Evolutionary conservation across 2,113 vertebrate species (phyloP).

Genomic region (Notechis scutatus): DNA sequence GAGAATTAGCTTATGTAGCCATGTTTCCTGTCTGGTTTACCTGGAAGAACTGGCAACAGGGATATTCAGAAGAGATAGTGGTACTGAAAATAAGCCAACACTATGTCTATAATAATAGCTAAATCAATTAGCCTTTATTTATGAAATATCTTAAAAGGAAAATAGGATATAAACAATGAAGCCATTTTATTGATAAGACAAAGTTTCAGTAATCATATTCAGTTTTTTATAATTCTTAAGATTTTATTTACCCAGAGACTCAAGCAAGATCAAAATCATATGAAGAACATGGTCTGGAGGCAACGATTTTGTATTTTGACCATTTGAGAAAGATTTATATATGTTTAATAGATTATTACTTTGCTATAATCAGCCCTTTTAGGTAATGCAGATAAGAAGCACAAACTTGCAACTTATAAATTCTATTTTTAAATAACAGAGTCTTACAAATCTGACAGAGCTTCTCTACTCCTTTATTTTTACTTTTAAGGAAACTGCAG

Average conservation of each 20-base stretch:
- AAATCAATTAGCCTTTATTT: too few species aligned
- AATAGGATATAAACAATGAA: not conserved
- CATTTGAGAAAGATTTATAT: not conserved
- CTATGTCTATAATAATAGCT: too few species aligned
- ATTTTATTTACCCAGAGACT: not conserved
- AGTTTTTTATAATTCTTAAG: not conserved
- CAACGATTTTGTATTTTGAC: not conserved
- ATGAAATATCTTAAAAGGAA: not conserved
- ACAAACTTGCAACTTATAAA: not conserved
- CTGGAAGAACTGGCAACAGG: too few species aligned
- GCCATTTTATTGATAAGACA: not conserved
- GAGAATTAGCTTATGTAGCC: too few species aligned
- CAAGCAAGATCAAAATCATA: not conserved
- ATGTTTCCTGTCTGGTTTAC: too few species aligned
- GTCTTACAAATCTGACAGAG: not conserved
- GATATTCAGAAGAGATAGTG: not conserved
- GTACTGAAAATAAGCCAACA: not conserved
- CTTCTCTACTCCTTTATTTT: not conserved
- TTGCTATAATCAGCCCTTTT: not conserved
- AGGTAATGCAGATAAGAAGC: not conserved
- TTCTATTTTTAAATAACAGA: not conserved
- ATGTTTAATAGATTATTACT: not conserved
- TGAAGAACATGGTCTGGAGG: not conserved
- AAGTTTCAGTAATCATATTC: not conserved
- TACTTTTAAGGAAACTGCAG: not conserved